These are phyloP conservation scores for Pseudoatta argentina DNA, from an alignment of 1,140 invertebrate species.

Conservation along the genomic window DNA sequence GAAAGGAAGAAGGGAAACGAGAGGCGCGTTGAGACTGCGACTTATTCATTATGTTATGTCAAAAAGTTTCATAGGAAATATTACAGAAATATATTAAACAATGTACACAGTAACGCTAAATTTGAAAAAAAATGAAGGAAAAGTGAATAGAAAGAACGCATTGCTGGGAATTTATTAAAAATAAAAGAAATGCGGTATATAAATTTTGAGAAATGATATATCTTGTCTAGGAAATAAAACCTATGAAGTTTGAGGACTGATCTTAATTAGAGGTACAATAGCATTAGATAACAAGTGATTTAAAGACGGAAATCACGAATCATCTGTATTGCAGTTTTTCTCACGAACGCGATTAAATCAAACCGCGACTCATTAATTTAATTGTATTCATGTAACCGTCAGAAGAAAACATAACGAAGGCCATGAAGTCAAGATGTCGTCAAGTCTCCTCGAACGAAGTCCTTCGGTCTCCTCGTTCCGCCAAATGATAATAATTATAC, in stretches of 20 bases:
- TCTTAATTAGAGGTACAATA: constrained; percentile 4
- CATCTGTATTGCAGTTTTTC: constrained; percentile 36
- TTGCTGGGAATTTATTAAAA: background rate
- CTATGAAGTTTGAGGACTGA: background rate
- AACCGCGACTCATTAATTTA: constrained; percentile 22
- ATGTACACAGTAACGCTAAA: background rate
- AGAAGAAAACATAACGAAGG: constrained; percentile 48
- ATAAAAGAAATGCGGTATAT: background rate
- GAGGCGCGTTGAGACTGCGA: background rate
- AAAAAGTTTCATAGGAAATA: background rate
- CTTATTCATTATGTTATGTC: constrained; percentile 1
- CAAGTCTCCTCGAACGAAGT: constrained; percentile 52
- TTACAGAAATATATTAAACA: background rate
- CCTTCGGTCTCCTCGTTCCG: constrained; percentile 38
- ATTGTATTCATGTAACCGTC: constrained; percentile 44
- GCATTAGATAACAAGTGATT: background rate
- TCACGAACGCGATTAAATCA: constrained; percentile 26
- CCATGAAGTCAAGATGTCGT: constrained; percentile 50
- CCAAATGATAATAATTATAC: constrained; percentile 47
- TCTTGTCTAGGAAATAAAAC: background rate
- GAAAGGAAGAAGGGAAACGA: constrained; percentile 61
- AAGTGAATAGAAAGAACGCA: background rate
- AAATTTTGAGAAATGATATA: background rate
- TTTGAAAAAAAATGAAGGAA: background rate
- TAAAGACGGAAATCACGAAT: background rate